Base-by-base conservation (phyloP, 2,113 vertebrate genomes). In the Hippopotamus amphibius region DNA sequence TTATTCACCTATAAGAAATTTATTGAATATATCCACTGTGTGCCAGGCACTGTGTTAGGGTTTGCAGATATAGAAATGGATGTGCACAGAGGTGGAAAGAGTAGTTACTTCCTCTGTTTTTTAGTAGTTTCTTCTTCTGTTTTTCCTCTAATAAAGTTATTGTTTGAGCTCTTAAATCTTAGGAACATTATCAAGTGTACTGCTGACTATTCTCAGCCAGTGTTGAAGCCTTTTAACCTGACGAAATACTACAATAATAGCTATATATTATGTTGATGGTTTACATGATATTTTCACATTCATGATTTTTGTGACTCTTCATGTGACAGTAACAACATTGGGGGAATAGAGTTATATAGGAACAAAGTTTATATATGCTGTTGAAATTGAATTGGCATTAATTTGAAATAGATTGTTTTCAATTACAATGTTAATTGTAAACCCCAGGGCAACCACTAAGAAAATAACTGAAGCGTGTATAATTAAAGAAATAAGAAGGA, bases 381-480 rank as follows among this genome's bases (percentile, higher is more conserved):
- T 46, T 96, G 59, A 92, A 90, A 81, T 55, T 86, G 7, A 66
- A 37, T 79, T 87, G 11, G 6, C 59, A 68, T 46, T 88, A 76
- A 92, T 95, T 88, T 68, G 21, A 96, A 77, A 53, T 85, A 93
- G n/a, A 63, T 85, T 84, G 48, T 82, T 83, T 24, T 91, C 81
- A 87, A 92, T 69, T 74, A 96, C 48, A 30, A 72, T 96, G 33
- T 66, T 86, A 48, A 66, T 57, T 89, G 5, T 89, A 69, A 69
- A 89, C 33, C 46, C 7, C 30, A 80, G 41, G 53, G 50, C 22
- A 68, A 28, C 43, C 50, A 63, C 61, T 63, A 84, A 46, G 61
- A 95, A 88, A 88, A 88, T 92, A 69, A 82, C 46, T 74, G 61
- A 68, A 68, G 30, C n/a, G n/a, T 53, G 61, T 55, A 77, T 79